Base-by-base conservation (phyloP, 2,113 vertebrate genomes). In the Sebastes fasciatus region DNA sequence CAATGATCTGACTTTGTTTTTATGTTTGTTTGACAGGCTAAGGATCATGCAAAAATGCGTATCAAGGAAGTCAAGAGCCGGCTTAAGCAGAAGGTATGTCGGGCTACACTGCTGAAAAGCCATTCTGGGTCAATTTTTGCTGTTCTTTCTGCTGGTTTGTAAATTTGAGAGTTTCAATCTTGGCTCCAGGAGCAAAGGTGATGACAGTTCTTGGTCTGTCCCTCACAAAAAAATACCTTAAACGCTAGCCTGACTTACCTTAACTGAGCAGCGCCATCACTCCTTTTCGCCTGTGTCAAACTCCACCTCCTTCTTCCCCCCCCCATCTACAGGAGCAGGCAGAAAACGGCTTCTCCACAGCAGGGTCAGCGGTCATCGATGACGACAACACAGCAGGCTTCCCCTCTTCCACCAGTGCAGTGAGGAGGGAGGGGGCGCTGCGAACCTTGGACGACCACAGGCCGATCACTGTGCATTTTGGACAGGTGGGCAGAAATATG, bases 31-130 rank as follows among this genome's bases (percentile, higher is more conserved):
- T 93, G 88, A 86, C 95, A 99, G 98, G 98, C 98, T 85, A 99
- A 99, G 95, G 98, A 99, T 94, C 98, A 99, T 86, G 98, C 98
- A 77, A 98, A 96, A 93, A 99, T 99, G 97, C 97, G 98, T 84
- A 99, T 99, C 93, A 99, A 97, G 91, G 98, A 99, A 93, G 98
- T 99, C 5, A 95, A 91, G 82, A 96, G 94, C 79, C 91, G 95
- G 10, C 88, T 96, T 7, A 96, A 95, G 74, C 95, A 95, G 74
- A 97, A 96, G 96, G 97, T 96, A 94, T 88, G 75, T 34, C 34
- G 5, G 61, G 49, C 5, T 51, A 4, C 46, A 5, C 26, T 8
- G 9, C 12, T 49, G 21, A 26, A 4, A 45, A 7, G 65, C 14
- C 19, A 14, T 48, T 48, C 2, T 52, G 26, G 8, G 51, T 63